A percentile compares a stretch with the other conserved stretches of the same genome.
These are phyloP conservation scores for Atlantisia rogersi DNA, from an alignment of 2,113 vertebrate genomes.

Conservation along the genomic window DNA sequence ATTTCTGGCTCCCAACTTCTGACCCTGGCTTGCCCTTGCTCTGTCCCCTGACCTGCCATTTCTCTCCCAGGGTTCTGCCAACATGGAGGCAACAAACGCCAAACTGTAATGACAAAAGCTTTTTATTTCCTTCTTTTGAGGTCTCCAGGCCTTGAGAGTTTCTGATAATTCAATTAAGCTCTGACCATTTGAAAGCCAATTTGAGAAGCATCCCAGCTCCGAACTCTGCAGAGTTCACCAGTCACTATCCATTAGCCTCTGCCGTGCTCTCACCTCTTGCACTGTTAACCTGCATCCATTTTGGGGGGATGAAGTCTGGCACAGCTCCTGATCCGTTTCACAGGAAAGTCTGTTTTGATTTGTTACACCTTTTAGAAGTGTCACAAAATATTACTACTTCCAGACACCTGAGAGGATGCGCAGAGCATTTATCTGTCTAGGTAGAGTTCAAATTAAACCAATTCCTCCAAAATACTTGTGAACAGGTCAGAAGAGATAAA, in stretches of 20 bases:
- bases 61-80: not conserved
- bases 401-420: not conserved
- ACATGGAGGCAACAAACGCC: not conserved
- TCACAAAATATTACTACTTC: constrained; percentile 50
- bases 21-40: not conserved
- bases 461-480: constrained; percentile 39
- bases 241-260: constrained; percentile 39
- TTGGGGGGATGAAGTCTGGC: not conserved
- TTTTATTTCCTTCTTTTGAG: not conserved
- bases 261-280: not conserved
- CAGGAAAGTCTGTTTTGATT: constrained; percentile 56
- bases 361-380: constrained; percentile 52
- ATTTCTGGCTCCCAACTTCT: not conserved
- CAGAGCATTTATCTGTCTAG: constrained; percentile 10
- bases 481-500: constrained; percentile 57
- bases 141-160: not conserved
- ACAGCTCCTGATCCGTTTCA: not conserved
- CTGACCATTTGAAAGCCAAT: constrained; percentile 24
- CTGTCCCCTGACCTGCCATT: not conserved
- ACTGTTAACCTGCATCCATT: not conserved
- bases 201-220: not conserved
- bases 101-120: constrained; percentile 16
- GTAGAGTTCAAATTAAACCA: constrained; percentile 30
- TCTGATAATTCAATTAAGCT: not conserved
- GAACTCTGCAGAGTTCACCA: constrained; percentile 1